Conservation (phyloP, 2,113 vertebrate species). For the Neogale vison region DNA sequence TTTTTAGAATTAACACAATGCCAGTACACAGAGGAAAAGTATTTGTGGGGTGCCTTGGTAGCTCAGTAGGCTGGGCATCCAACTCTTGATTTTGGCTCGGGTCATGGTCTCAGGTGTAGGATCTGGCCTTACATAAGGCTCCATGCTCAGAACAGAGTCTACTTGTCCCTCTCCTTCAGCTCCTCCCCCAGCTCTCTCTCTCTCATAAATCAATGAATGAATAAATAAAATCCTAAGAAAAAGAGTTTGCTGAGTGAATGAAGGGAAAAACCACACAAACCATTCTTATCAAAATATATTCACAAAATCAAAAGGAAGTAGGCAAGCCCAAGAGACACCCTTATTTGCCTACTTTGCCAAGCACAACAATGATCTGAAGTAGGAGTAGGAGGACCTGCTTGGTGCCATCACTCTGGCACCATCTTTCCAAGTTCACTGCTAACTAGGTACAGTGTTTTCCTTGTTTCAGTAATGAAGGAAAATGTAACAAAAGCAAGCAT, state of each 20-base stretch:
- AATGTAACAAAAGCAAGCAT: background rate
- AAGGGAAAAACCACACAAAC: background rate
- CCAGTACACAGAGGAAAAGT: background rate
- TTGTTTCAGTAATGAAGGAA: background rate
- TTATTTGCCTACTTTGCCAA: background rate
- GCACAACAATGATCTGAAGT: background rate
- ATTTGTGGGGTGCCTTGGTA: background rate
- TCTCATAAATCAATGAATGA: background rate
- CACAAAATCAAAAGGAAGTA: background rate
- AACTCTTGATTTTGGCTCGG: background rate
- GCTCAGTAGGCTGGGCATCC: background rate
- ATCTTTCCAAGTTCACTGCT: background rate
- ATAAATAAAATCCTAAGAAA: background rate
- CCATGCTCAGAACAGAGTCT: background rate
- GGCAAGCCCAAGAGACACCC: background rate
- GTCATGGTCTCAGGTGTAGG: background rate
- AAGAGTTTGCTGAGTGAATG: background rate
- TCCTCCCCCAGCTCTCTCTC: background rate
- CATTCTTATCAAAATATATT: background rate
- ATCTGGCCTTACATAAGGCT: background rate
- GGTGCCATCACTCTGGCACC: background rate
- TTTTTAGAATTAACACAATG: slow-evolving; percentile 16
- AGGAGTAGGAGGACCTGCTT: background rate
- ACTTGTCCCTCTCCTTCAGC: background rate
- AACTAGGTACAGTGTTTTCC: background rate